Evolutionary conservation across 2,888 invertebrate species (phyloP), one percentile per base, ranked within the genome.

Genomic region (Trissoscelio sp.): DNA sequence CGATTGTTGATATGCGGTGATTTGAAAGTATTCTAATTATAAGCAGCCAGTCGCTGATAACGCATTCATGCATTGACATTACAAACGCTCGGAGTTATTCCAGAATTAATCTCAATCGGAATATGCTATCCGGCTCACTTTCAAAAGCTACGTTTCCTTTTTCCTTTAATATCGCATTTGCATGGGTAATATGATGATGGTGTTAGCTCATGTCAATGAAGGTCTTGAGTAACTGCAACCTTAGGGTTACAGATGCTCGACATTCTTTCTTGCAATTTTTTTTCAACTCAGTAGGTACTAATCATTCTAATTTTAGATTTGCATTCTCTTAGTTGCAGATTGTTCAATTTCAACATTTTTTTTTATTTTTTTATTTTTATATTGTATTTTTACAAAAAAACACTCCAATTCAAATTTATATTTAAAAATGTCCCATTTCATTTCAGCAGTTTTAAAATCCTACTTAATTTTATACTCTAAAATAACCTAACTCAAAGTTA

Each of bases 1-100:
- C 20, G 53, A 69, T 69, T 55, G 69, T 62, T 62, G 37, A 55
- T 69, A 46, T 11, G 24, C 14, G 7, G 16, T 28, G 37, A 55
- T 77, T 77, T 39, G 77, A 78, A 78, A 78, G 78, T 78, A 60
- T 57, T 78, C 57, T 72, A 72, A 57, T 72, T 62, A 70, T 69
- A 67, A 37, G 28, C 46, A 42, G 31, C 69, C 64, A 51, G 18
- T 53, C 57, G 14, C 48, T 66, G 69, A 70, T 77, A 77, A 62
- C 67, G 37, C 24, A 77, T 46, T 69, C 69, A 62, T 28, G 69
- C 53, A 77, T 77, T 70, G 62, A 69, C 69, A 62, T 69, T 62
- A 60, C 42, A 42, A 16, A 28, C 20, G 20, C 53, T 44, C 51
- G 12, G 9, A 51, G 24, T 60, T 53, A 77, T 77, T 77, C 60